Evolutionary conservation across 1,140 invertebrate species (phyloP).

Genomic region (Drosophila parvula): DNA sequence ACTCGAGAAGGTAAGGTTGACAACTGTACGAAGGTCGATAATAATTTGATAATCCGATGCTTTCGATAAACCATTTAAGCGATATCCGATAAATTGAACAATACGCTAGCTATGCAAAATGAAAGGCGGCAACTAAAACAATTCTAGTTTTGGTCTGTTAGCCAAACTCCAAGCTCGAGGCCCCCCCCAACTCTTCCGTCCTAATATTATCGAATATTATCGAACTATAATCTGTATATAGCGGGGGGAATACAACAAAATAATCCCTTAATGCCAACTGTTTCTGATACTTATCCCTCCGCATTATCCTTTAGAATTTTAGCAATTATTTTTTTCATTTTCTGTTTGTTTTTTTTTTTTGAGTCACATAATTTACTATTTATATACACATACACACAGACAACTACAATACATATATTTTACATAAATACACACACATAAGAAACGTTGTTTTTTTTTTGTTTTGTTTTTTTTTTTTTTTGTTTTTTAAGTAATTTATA

Average conservation of each 20-base stretch:
- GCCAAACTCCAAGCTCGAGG: conserved; percentile 44
- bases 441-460: conserved; percentile 52
- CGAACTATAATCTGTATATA: conserved; percentile 10
- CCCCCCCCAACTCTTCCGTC: background rate
- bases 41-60: conserved; percentile 9
- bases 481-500: conserved; percentile 25
- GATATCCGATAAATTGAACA: conserved; percentile 27
- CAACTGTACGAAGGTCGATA: conserved; percentile 19
- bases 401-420: conserved; percentile 50
- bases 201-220: conserved; percentile 12
- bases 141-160: conserved; percentile 40
- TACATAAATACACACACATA: conserved; percentile 76
- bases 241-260: conserved; percentile 1
- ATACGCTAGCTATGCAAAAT: conserved; percentile 45
- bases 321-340: background rate
- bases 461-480: conserved; percentile 22
- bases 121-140: conserved; percentile 25
- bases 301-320: background rate
- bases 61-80: conserved; percentile 7
- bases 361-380: conserved; percentile 43
- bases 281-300: conserved; percentile 7
- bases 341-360: background rate
- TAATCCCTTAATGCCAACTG: conserved; percentile 22
- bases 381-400: conserved; percentile 47
- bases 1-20: conserved; percentile 34